These are phyloP conservation scores for Phallusia fumigata DNA, from an alignment of 23 tunicate species.

Conservation along the genomic window DNA sequence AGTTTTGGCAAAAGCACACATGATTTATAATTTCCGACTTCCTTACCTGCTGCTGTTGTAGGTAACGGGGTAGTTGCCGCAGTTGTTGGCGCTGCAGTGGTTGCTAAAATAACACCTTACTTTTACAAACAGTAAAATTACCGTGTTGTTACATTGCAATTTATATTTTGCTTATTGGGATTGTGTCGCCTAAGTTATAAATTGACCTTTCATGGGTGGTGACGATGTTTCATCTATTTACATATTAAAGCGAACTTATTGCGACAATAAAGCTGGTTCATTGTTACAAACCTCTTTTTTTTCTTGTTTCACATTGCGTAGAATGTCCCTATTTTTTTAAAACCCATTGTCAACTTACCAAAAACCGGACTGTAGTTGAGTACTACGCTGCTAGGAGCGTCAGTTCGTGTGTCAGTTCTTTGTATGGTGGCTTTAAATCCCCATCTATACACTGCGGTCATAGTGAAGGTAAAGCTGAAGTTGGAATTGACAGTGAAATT, in stretches of 20 bases:
- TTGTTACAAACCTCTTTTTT: too few relatives aligned
- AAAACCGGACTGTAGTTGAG: neutral
- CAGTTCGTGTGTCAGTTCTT: neutral
- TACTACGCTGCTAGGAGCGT: neutral
- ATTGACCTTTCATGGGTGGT: too few relatives aligned
- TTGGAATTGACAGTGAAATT: neutral
- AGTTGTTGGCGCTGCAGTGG: neutral
- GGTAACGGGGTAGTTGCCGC: neutral
- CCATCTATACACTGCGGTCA: neutral
- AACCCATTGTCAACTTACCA: neutral
- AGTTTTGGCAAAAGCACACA: neutral
- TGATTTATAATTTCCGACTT: neutral
- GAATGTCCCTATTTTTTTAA: neutral
- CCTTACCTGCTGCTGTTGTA: neutral
- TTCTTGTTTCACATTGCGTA: too few relatives aligned
- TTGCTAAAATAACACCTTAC: neutral
- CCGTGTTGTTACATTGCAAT: too few relatives aligned
- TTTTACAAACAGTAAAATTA: too few relatives aligned
- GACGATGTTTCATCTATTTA: too few relatives aligned
- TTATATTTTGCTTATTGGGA: too few relatives aligned
- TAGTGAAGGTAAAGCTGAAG: neutral
- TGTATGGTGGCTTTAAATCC: neutral
- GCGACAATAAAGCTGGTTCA: too few relatives aligned
- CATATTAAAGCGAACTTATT: too few relatives aligned
- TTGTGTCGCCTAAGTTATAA: too few relatives aligned